Base-by-base conservation (phyloP, 2,797 vertebrate genomes). In the Gymnopithys bicolor region DNA sequence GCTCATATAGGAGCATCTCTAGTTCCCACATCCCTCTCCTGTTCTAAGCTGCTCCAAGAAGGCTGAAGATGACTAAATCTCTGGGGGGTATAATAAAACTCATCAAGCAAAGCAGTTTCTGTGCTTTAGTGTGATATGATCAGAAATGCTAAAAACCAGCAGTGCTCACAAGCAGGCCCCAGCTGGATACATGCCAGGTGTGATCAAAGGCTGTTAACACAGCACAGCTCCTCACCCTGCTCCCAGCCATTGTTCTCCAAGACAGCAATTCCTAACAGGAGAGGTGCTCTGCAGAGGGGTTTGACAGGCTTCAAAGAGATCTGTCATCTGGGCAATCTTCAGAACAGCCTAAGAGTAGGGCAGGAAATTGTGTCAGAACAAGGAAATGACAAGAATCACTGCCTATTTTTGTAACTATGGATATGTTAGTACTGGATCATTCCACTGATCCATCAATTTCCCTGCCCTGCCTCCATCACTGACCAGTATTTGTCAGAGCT, bases 311-410 rank as follows among this genome's bases (percentile, higher is more conserved):
- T 93, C 92, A 94, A 95, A 94, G 90, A 58, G 55, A 89, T 85
- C 95, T 94, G 90, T 95, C 96, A 93, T 84, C 82, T 74, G 80
- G 39, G 73, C 45, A 2, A 24, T 93, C 91, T 78, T 78, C 86
- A 62, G 63, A 89, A 76, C 63, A 96, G 79, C 30, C 67, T 53
- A 59, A 87, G 11, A 9, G 82, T 71, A 91, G 83, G 35, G 43
- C 90, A 96, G 96, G 96, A 97, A 97, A 93, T 95, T 78, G 56
- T 87, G 68, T 94, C 78, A 87, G 70, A 89, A 66, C 58, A 73
- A 85, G 96, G 96, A 97, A 97, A 95, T 22, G 1, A 32, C 71
- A 94, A 84, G 80, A 95, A 95, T 90, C 94, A 94, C 89, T 80
- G 60, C 33, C 83, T 96, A 86, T 95, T 96, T 96, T 93, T 92